Evolutionary conservation across 1,140 invertebrate species (phyloP).

Genomic region (Bombus pascuorum): DNA sequence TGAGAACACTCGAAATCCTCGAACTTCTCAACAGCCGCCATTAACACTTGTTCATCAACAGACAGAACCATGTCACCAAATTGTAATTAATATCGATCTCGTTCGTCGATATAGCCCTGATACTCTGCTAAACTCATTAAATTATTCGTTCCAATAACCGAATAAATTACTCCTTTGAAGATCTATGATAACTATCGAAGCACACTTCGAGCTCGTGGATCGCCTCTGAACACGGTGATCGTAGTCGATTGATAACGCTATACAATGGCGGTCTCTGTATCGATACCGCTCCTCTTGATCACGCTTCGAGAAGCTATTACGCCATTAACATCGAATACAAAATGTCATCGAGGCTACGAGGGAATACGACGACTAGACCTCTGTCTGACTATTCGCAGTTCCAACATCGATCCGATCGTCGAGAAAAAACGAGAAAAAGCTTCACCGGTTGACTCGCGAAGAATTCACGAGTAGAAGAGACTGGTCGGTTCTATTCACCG

Average conservation of each 20-base stretch:
- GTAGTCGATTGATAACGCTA: neutral
- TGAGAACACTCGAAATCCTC: conserved; percentile 18
- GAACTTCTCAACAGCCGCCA: conserved; percentile 1
- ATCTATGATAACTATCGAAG: neutral
- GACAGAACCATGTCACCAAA: neutral
- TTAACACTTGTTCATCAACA: conserved; percentile 1
- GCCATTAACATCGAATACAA: conserved; percentile 28
- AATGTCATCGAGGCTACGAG: conserved; percentile 52
- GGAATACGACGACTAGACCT: neutral
- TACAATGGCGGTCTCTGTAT: neutral
- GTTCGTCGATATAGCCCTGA: too few relatives aligned
- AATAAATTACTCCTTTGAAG: neutral
- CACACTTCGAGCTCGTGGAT: neutral
- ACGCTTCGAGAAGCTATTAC: neutral
- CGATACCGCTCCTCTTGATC: conserved; percentile 17
- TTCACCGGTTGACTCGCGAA: conserved; percentile 12
- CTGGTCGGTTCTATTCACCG: neutral
- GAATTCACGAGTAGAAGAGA: conserved; percentile 1
- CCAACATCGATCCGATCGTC: conserved; percentile 16
- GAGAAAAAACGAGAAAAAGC: neutral
- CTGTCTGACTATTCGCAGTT: conserved; percentile 20
- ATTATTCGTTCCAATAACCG: conserved; percentile 1
- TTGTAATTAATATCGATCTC: conserved; percentile 6
- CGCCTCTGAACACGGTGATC: neutral
- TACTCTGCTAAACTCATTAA: neutral